phyloP scores from a whole-genome alignment of 2,113 vertebrate species.

The Hemichromis elongatus region DNA sequence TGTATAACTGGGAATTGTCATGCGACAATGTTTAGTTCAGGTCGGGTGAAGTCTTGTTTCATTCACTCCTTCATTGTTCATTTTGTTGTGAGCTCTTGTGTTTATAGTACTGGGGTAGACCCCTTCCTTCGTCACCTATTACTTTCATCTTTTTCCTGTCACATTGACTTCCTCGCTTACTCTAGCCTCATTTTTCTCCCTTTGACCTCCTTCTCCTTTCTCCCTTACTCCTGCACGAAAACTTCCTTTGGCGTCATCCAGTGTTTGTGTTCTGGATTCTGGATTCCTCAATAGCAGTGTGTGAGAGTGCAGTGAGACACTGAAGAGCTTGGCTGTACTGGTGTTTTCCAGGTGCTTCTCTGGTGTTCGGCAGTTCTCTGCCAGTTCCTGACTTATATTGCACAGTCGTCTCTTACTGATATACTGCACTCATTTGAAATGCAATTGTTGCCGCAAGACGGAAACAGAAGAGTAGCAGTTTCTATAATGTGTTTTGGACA shows the following conservation, averaged over 20 bases:
- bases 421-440: neutral
- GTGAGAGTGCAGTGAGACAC: conserved; percentile 15
- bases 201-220: neutral
- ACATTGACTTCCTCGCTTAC: neutral
- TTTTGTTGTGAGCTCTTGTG: conserved; percentile 21
- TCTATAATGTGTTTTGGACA: neutral
- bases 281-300: conserved; percentile 63
- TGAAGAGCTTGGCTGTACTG: conserved; percentile 16
- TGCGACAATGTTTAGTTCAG: conserved; percentile 49
- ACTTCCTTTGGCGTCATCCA: conserved; percentile 38
- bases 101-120: conserved; percentile 29
- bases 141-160: neutral
- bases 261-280: conserved; percentile 63
- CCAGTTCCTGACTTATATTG: neutral
- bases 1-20: conserved; percentile 58
- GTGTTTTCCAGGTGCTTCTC: conserved; percentile 44
- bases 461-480: conserved; percentile 23
- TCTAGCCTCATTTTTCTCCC: neutral
- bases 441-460: neutral
- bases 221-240: neutral
- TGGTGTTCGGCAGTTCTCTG: conserved; percentile 37
- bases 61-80: conserved; percentile 27
- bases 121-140: neutral
- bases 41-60: conserved; percentile 46
- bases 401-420: neutral